Conservation (phyloP, 2,113 vertebrate species). For the Excalfactoria chinensis region DNA sequence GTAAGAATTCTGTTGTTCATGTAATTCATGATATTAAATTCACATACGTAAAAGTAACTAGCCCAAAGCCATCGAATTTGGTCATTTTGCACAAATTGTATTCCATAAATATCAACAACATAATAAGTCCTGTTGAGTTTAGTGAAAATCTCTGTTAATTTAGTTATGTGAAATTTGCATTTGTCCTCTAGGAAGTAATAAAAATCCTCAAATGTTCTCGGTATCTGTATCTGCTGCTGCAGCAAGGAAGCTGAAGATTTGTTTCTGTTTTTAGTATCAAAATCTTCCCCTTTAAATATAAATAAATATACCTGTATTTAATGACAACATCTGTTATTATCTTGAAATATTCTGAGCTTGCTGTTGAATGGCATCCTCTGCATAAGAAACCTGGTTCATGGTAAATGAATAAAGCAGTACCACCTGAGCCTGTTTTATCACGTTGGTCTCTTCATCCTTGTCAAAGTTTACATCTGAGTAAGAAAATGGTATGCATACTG, state of each 20-base stretch:
- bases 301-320: background rate
- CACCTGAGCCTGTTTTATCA: fast-evolving
- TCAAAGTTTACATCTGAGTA: fast-evolving
- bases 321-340: fast-evolving
- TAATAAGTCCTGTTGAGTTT: background rate
- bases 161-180: background rate
- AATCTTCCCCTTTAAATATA: background rate
- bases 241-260: background rate
- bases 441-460: background rate
- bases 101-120: background rate
- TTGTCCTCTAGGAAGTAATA: background rate
- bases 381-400: background rate
- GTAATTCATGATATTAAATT: background rate
- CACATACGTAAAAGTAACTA: background rate
- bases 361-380: fast-evolving
- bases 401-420: background rate
- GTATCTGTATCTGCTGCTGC: background rate
- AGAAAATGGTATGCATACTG: background rate
- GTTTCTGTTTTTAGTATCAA: background rate
- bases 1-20: background rate
- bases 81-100: background rate
- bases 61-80: background rate
- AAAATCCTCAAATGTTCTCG: background rate
- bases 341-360: background rate
- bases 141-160: background rate